Conservation (phyloP, 2,888 invertebrate species). For the Polydesmus complanatus region DNA sequence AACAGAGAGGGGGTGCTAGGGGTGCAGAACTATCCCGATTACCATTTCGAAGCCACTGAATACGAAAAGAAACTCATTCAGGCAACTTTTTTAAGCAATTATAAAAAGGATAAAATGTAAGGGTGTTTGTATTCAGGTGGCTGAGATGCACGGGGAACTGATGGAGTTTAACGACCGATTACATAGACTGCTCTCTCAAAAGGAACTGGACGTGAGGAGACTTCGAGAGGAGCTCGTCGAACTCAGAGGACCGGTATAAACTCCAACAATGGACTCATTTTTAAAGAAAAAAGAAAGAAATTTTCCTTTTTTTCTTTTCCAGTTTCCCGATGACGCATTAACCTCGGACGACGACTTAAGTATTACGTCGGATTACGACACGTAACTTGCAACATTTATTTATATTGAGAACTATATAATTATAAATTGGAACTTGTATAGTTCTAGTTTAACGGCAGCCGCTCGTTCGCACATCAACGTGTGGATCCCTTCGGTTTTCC, state of each 20-base stretch:
- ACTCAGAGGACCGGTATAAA: slow-evolving; percentile 43
- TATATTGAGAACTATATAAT: not conserved
- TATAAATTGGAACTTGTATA: slow-evolving; percentile 4
- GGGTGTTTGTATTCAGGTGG: slow-evolving; percentile 46
- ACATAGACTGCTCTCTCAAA: slow-evolving; percentile 51
- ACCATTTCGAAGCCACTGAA: slow-evolving; percentile 53
- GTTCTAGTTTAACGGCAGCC: slow-evolving; percentile 25
- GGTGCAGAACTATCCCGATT: slow-evolving; percentile 27
- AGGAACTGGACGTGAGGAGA: slow-evolving; percentile 45
- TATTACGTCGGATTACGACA: slow-evolving; percentile 29
- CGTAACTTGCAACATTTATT: slow-evolving; percentile 20
- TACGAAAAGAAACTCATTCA: slow-evolving; percentile 74
- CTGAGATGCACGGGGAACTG: slow-evolving; percentile 86
- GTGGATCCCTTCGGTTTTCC: slow-evolving; percentile 76
- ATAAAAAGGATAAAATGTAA: not conserved
- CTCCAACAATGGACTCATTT: not conserved
- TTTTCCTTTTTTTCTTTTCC: slow-evolving; percentile 16
- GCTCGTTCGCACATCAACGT: slow-evolving; percentile 50
- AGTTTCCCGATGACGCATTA: slow-evolving; percentile 29
- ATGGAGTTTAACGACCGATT: slow-evolving; percentile 81
- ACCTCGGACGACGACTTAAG: slow-evolving; percentile 33
- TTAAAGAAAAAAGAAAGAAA: no score
- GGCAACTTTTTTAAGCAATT: slow-evolving; percentile 27
- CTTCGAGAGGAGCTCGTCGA: slow-evolving; percentile 49
- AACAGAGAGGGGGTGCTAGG: slow-evolving; percentile 11